Percentiles rank a stretch among this genome's conserved stretches.
Conservation (phyloP, 1,140 invertebrate genomes). For the Zaprionus taronus region DNA sequence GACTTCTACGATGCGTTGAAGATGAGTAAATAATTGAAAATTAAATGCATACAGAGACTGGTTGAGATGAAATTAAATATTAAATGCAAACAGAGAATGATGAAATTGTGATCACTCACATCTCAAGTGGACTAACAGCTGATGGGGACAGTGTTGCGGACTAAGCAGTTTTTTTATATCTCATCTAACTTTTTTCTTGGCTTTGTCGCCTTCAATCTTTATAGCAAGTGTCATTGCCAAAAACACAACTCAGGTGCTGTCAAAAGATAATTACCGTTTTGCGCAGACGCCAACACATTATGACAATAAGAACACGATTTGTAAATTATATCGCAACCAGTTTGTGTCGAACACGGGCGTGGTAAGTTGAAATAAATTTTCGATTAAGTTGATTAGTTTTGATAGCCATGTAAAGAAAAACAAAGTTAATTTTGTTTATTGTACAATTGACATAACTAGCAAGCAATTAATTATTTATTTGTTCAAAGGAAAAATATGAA, state of each 20-base stretch:
- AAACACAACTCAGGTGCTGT: conserved; percentile 78
- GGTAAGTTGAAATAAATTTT: conserved; percentile 32
- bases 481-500: too few relatives aligned
- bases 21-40: too few relatives aligned
- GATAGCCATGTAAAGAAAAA: not conserved
- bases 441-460: not conserved
- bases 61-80: too few relatives aligned
- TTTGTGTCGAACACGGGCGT: conserved; percentile 22
- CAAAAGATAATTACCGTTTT: conserved; percentile 80
- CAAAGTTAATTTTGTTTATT: not conserved
- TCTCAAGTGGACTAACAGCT: too few relatives aligned
- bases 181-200: not conserved
- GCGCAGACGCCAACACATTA: conserved; percentile 43
- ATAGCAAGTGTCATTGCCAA: conserved; percentile 65
- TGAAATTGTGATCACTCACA: too few relatives aligned
- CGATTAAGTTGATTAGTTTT: conserved; percentile 5
- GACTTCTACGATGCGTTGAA: not conserved
- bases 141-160: too few relatives aligned
- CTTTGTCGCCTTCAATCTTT: conserved; percentile 60
- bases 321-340: conserved; percentile 53
- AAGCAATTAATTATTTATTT: too few relatives aligned
- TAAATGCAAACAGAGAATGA: too few relatives aligned
- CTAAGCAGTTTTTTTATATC: too few relatives aligned
- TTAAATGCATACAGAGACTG: too few relatives aligned
- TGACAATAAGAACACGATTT: conserved; percentile 9